phyloP scores from a whole-genome alignment of 1,140 invertebrate genomes.

The Diachasma alloeum region DNA sequence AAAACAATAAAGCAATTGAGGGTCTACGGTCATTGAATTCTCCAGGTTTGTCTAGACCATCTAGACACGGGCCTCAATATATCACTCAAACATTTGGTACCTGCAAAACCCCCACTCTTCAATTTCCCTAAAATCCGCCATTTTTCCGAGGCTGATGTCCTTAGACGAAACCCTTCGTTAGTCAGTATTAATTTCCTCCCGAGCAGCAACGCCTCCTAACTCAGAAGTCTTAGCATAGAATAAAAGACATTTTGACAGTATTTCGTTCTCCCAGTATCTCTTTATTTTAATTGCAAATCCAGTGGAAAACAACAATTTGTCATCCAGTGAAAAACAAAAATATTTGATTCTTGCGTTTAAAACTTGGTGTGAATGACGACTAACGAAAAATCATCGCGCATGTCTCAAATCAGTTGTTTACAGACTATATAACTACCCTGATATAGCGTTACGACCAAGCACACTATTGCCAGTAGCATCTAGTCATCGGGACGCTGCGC shows the following conservation, averaged over 20 bases:
- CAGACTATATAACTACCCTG: neutral
- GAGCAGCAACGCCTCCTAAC: neutral
- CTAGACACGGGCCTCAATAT: too few relatives aligned
- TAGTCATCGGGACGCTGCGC: slow-evolving; percentile 38
- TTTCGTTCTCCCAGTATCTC: too few relatives aligned
- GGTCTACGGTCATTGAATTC: too few relatives aligned
- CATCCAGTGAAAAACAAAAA: neutral
- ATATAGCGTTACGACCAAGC: neutral
- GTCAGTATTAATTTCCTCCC: neutral
- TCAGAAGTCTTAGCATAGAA: neutral
- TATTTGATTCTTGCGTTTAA: neutral
- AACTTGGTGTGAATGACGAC: neutral
- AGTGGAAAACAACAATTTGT: neutral
- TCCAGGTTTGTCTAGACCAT: too few relatives aligned
- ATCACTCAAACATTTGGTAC: too few relatives aligned
- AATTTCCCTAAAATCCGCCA: too few relatives aligned
- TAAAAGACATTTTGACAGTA: too few relatives aligned
- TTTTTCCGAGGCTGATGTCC: too few relatives aligned
- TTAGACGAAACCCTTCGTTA: neutral
- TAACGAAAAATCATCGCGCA: slow-evolving; percentile 39
- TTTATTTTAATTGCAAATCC: too few relatives aligned
- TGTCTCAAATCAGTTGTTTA: slow-evolving; percentile 38
- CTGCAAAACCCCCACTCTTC: too few relatives aligned
- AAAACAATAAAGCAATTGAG: too few relatives aligned
- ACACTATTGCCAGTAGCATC: slow-evolving; percentile 36